Evolutionary conservation across 2,888 invertebrate genomes (phyloP).

Genomic region (Rotaria sp.): DNA sequence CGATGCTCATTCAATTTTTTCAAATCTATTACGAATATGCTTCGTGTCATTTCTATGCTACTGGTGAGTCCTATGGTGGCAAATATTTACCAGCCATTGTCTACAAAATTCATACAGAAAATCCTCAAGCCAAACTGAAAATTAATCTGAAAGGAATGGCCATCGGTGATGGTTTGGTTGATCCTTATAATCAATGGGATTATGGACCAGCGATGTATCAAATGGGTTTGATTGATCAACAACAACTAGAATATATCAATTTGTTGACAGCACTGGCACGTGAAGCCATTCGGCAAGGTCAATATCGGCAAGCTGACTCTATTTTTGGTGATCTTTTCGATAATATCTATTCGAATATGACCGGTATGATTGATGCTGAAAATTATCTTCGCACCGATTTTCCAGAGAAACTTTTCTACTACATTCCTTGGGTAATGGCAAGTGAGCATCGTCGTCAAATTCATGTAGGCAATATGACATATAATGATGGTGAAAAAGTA

Average conservation of each 20-base stretch:
- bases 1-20: conserved; percentile 66
- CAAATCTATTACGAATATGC: conserved; percentile 70
- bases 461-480: conserved; percentile 74
- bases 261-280: neutral
- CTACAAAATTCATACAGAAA: conserved; percentile 47
- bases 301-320: neutral
- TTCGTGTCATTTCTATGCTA: conserved; percentile 71
- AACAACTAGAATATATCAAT: neutral
- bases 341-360: conserved; percentile 50
- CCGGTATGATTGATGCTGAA: conserved; percentile 49
- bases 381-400: conserved; percentile 47
- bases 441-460: conserved; percentile 65
- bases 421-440: conserved; percentile 48
- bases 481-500: conserved; percentile 60
- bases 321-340: conserved; percentile 45
- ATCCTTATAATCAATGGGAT: conserved; percentile 45
- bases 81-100: conserved; percentile 69
- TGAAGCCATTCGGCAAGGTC: neutral
- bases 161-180: conserved; percentile 51
- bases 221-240: conserved; percentile 49
- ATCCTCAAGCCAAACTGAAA: conserved; percentile 42
- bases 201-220: neutral
- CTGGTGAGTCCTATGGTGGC: conserved; percentile 63
- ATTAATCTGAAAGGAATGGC: conserved; percentile 50
- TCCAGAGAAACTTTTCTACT: conserved; percentile 47